phyloP scores from a whole-genome alignment of 2,888 invertebrate species.

The Caenorhabditis drosophilae region DNA sequence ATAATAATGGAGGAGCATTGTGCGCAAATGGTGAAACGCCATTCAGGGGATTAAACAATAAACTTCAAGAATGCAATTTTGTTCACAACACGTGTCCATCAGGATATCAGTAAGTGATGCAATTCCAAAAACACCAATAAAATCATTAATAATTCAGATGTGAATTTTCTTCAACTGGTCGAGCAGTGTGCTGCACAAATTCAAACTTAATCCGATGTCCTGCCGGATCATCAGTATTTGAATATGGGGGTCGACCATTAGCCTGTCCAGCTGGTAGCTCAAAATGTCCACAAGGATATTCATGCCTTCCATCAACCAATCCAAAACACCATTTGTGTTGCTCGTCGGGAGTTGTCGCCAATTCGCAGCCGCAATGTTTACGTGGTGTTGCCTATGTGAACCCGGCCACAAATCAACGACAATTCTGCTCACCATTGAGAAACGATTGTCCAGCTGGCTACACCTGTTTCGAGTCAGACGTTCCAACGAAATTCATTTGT shows the following conservation, averaged over 20 bases:
- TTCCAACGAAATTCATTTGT: conserved; percentile 55
- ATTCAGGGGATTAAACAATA: conserved; percentile 33
- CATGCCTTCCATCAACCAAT: conserved; percentile 57
- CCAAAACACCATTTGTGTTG: conserved; percentile 65
- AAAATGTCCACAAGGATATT: conserved; percentile 57
- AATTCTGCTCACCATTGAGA: conserved; percentile 53
- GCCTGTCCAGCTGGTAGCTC: conserved; percentile 65
- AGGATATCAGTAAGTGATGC: conserved; percentile 56
- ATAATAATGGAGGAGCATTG: conserved; percentile 26
- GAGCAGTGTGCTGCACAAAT: conserved; percentile 55
- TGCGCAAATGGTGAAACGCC: conserved; percentile 47
- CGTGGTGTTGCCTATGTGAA: conserved; percentile 63
- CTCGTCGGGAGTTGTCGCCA: conserved; percentile 32
- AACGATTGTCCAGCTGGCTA: conserved; percentile 58
- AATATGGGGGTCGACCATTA: conserved; percentile 65
- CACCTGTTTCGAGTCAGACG: conserved; percentile 54
- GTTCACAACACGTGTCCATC: conserved; percentile 65
- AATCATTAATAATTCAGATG: conserved; percentile 24
- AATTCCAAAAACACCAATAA: background rate
- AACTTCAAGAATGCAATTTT: conserved; percentile 60
- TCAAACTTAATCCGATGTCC: conserved; percentile 56
- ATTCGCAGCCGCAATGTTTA: conserved; percentile 58
- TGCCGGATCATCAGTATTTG: conserved; percentile 56
- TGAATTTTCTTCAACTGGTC: conserved; percentile 57
- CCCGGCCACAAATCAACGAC: conserved; percentile 50